A percentile compares a stretch with the other conserved stretches of the same genome.
Evolutionary conservation across 2,888 invertebrate species (phyloP).

Genomic region (Thalpophila matura): DNA sequence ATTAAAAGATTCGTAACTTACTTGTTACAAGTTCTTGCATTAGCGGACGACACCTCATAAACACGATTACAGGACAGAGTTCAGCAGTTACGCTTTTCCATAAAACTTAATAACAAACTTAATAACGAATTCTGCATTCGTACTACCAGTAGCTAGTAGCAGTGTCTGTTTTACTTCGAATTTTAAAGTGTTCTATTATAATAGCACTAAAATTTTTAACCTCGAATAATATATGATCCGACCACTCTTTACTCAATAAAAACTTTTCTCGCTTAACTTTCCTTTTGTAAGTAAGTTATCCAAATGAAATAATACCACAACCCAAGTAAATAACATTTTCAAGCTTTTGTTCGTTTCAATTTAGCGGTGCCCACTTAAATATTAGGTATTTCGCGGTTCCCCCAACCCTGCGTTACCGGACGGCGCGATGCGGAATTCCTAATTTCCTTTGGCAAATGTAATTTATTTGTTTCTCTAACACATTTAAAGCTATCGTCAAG

Average conservation of each 20-base stretch:
- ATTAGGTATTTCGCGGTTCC: conserved; percentile 28
- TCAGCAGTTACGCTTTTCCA: too few relatives aligned
- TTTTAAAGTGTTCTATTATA: too few relatives aligned
- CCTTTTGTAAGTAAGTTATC: conserved; percentile 6
- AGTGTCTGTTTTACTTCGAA: too few relatives aligned
- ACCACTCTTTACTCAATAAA: background rate
- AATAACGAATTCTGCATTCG: too few relatives aligned
- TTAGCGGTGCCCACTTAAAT: conserved; percentile 33
- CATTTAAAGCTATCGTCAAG: conserved; percentile 13
- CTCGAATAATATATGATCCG: too few relatives aligned
- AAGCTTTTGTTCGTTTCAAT: conserved; percentile 29
- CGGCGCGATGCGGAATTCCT: conserved; percentile 37
- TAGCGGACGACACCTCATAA: too few relatives aligned
- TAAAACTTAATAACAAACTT: too few relatives aligned
- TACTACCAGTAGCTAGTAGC: too few relatives aligned
- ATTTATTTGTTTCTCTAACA: conserved; percentile 49
- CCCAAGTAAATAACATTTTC: conserved; percentile 27
- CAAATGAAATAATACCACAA: conserved; percentile 29
- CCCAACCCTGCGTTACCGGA: conserved; percentile 25
- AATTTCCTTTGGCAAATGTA: conserved; percentile 49
- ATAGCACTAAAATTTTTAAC: too few relatives aligned
- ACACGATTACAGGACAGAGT: too few relatives aligned
- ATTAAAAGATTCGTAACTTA: too few relatives aligned
- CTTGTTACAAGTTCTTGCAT: too few relatives aligned
- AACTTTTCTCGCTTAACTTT: conserved; percentile 5